Percentiles rank a stretch among this genome's conserved stretches.
Conservation (phyloP, 2,797 vertebrate genomes). For the Sebastes cheni region DNA sequence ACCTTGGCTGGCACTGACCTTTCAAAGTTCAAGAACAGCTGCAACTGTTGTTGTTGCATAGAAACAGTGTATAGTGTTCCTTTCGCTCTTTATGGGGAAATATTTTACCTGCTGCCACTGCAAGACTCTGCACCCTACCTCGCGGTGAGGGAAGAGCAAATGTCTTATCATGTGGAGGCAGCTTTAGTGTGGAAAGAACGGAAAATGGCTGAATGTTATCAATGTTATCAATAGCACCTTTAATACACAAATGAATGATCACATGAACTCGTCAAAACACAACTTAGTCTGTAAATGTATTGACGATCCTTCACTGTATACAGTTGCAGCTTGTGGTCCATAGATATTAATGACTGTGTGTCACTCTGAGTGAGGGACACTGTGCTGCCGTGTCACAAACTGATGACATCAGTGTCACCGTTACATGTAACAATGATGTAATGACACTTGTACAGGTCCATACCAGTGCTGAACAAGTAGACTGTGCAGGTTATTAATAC, state of each 20-base stretch:
- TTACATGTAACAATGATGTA: conserved; percentile 56
- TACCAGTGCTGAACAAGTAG: conserved; percentile 21
- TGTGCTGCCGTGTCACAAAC: conserved; percentile 25
- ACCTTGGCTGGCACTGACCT: too few relatives aligned
- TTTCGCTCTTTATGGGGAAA: too few relatives aligned
- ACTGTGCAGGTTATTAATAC: conserved; percentile 44
- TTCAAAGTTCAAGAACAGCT: too few relatives aligned
- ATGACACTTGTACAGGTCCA: conserved; percentile 43
- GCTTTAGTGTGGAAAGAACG: too few relatives aligned
- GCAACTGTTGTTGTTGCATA: too few relatives aligned
- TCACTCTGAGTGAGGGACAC: not conserved
- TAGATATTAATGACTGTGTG: not conserved
- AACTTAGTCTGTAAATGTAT: not conserved
- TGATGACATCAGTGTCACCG: conserved; percentile 46
- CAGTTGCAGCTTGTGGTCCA: not conserved
- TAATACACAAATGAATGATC: not conserved
- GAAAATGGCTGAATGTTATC: too few relatives aligned
- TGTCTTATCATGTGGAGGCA: too few relatives aligned
- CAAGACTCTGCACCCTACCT: too few relatives aligned
- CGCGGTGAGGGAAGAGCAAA: too few relatives aligned
- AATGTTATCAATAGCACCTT: not conserved
- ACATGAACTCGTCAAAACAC: not conserved
- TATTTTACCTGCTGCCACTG: too few relatives aligned
- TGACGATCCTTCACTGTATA: not conserved
- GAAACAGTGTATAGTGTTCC: too few relatives aligned